Base-by-base conservation (phyloP, 2,797 vertebrate species). In the Danio tinwini region DNA sequence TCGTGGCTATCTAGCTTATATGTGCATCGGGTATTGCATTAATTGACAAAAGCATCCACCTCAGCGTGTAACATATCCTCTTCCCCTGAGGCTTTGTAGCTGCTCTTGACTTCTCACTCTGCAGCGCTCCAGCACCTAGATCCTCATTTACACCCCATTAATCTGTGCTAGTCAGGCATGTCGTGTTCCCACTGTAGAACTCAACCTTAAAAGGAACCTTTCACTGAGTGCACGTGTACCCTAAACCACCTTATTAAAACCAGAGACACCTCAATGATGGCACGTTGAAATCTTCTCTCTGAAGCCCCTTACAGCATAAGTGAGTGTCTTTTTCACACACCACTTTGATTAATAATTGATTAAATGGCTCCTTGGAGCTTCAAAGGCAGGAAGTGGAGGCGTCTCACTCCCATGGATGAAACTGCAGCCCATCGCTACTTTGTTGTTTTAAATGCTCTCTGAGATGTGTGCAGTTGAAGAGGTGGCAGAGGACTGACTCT, bases 321-420 rank as follows among this genome's bases (percentile, higher is more conserved):
- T 84, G 87, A 90, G 86, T 91, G 89, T 96, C 96, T 95, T 97
- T 96, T 96, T 92, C 90, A 95, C 95, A 93, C 92, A 82, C 83
- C 89, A 95, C 97, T 99, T 98, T 99, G 98, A 99, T 99, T 95
- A 97, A 99, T 99, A 99, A 97, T 99, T 97, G 97, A 99, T 99
- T 96, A 98, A 95, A 97, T 91, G 91, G 95, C 94, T 93, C 94
- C 88, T 89, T 85, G 91, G 78, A 84, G 93, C 96, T 97, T 99
- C 96, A 99, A 99, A 99, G 97, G 91, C 97, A 97, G 97, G 97
- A 99, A 80, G 12, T 12, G 69, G 96, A 94, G 93, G 93, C 92
- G 92, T 91, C 91, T 89, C 91, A 90, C 91, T 95, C 92, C 91
- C 71, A 92, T 93, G 95, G 96, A 95, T 92, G 93, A 92, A 92